These are phyloP conservation scores for Pachycephus smyrnensis DNA, from an alignment of 2,888 invertebrate genomes.

Conservation along the genomic window DNA sequence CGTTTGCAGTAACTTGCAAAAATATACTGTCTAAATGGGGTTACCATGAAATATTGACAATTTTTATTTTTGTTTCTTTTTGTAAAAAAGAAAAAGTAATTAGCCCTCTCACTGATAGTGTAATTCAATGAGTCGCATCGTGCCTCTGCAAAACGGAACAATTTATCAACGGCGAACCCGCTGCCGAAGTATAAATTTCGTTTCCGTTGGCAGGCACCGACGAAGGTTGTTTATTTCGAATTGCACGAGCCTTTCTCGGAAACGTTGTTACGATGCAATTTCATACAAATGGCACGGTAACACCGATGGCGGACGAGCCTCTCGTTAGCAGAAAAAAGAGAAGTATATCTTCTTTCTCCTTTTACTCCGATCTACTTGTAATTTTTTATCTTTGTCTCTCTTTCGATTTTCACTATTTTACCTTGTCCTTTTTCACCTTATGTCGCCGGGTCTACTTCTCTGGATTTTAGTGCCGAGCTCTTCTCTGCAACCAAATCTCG, in stretches of 20 bases:
- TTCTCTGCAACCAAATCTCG: background rate
- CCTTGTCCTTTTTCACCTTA: background rate
- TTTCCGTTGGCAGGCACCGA: constrained; percentile 11
- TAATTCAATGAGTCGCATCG: background rate
- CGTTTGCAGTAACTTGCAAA: background rate
- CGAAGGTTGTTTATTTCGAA: background rate
- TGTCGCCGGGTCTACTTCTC: background rate
- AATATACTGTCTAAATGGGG: background rate
- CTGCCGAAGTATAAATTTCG: constrained; percentile 16
- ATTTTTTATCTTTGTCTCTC: background rate
- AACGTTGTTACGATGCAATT: constrained; percentile 29
- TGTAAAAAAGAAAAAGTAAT: background rate
- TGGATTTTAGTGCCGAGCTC: background rate
- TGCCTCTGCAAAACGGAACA: background rate
- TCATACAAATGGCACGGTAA: constrained; percentile 23
- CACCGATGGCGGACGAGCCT: constrained; percentile 16
- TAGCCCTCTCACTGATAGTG: background rate
- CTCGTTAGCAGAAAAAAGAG: constrained; percentile 31
- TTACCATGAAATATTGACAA: background rate
- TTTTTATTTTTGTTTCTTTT: background rate
- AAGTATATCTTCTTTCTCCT: constrained; percentile 15
- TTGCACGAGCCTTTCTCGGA: constrained; percentile 16
- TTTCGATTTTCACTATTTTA: background rate
- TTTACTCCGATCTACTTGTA: background rate
- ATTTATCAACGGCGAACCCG: background rate